Evolutionary conservation across 2,888 invertebrate species (phyloP), one percentile per base, ranked within the genome.

Genomic region (Synanthedon myopaeformis): DNA sequence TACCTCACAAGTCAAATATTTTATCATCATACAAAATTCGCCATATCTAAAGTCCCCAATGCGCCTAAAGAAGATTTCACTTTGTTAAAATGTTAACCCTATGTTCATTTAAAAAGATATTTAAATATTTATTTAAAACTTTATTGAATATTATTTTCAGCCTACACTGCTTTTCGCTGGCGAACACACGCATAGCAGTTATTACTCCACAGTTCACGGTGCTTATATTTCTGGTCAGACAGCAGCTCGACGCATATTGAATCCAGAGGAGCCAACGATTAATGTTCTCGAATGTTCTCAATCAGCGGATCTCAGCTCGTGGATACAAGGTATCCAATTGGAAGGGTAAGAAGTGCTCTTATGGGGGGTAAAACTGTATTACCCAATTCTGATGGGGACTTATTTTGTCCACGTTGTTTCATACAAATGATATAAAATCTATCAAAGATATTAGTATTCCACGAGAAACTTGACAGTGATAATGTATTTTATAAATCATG

Each of bases 191-290:
- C 97, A 98, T 88, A 93, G 94, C 72, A 94, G 91, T 75, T 97
- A 96, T 79, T 98, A 97, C 81, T 97, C 97, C 52, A 98, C 97
- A 2, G 96, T 96, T 42, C 97, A 98, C 75, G 98, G 98, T 51
- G 98, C 98, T 42, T 96, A 95, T 72, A 84, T 97, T 54, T 94
- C 95, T 51, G 97, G 98, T 1, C 90, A 94, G 64, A 91, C 91
- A 14, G 94, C 94, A 42, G 95, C 96, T 49, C 93, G 94, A 74
- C 88, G 91, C 53, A 74, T 96, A 51, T 73, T 94, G 52, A 88
- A 89, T 12, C 80, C 90, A 14, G 92, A 92, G 52, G 89, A 91
- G 56, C 89, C 90, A 49, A 80, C 90, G 59, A 91, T 92, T 69
- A 90, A 91, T 56, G 89, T 92, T 45, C 81, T 95, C 59, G 92